These are phyloP conservation scores for Ataeniobius toweri DNA, from an alignment of 2,797 vertebrate genomes.

Conservation along the genomic window DNA sequence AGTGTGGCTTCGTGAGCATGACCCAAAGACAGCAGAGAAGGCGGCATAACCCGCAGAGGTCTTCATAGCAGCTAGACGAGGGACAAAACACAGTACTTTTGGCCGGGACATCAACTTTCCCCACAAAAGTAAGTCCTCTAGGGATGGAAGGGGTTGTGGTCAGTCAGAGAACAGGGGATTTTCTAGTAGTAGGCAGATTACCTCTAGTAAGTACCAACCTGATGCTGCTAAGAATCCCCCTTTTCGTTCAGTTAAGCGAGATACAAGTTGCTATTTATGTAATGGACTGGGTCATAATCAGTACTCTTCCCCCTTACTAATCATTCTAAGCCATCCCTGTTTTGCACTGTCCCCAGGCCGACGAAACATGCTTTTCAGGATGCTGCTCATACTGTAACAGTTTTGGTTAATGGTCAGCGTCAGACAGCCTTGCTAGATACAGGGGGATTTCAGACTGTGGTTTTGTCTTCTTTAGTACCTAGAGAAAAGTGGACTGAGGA, in stretches of 20 bases:
- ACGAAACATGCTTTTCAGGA: neutral
- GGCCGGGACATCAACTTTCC: too few relatives aligned
- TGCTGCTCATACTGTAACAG: neutral
- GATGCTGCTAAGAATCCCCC: neutral
- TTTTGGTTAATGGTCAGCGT: conserved; percentile 6
- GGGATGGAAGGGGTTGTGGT: neutral
- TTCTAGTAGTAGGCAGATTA: neutral
- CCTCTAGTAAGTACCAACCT: neutral
- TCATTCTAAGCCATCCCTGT: neutral
- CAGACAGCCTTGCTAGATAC: neutral
- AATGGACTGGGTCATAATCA: conserved; percentile 4
- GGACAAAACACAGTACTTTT: neutral
- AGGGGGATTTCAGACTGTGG: neutral
- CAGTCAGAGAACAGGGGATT: neutral
- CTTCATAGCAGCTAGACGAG: neutral
- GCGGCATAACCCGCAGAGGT: neutral
- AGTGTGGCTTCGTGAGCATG: neutral
- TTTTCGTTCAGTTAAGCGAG: neutral
- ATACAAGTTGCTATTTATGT: neutral
- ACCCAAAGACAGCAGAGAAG: neutral
- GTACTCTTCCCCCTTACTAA: neutral
- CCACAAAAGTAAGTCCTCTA: conserved; percentile 3
- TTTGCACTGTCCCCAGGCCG: conserved; percentile 3
- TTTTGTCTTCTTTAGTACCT: neutral
- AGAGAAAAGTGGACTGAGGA: conserved; percentile 3